A percentile compares a stretch with the other conserved stretches of the same genome.
Evolutionary conservation across 2,113 vertebrate species (phyloP).

Genomic region (Gallinago media): DNA sequence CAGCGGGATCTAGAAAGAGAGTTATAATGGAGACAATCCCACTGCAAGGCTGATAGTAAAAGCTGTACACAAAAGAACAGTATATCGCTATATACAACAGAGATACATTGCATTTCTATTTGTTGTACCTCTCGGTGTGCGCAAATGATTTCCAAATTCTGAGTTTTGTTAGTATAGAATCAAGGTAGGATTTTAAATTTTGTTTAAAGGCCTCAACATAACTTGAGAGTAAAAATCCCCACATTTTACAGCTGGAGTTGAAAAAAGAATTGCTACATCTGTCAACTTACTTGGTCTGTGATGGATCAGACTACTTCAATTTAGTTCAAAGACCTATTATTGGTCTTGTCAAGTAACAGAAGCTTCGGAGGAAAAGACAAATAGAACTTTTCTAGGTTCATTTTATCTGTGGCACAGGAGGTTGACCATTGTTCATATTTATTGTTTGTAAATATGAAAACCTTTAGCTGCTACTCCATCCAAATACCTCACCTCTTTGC

Average conservation of each 20-base stretch:
- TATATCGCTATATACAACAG: background rate
- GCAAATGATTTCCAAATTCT: background rate
- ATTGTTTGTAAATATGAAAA: background rate
- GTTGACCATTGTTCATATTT: background rate
- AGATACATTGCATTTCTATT: background rate
- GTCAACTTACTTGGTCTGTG: background rate
- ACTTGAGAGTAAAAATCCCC: background rate
- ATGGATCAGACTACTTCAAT: background rate
- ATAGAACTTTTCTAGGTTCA: background rate
- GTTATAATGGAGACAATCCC: conserved; percentile 64
- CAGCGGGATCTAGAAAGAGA: conserved; percentile 39
- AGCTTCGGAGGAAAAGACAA: background rate
- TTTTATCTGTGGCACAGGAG: background rate
- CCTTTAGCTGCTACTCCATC: background rate
- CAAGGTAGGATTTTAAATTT: background rate
- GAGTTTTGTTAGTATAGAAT: background rate
- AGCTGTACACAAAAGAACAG: conserved; percentile 48
- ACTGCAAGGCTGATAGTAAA: conserved; percentile 46
- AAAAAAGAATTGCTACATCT: background rate
- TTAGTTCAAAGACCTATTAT: background rate
- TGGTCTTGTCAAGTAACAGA: background rate
- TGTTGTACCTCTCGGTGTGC: background rate
- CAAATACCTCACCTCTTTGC: background rate
- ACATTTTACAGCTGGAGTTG: background rate
- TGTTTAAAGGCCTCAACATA: background rate